Conservation (phyloP, 2,797 vertebrate species). For the Xyrichtys novacula region DNA sequence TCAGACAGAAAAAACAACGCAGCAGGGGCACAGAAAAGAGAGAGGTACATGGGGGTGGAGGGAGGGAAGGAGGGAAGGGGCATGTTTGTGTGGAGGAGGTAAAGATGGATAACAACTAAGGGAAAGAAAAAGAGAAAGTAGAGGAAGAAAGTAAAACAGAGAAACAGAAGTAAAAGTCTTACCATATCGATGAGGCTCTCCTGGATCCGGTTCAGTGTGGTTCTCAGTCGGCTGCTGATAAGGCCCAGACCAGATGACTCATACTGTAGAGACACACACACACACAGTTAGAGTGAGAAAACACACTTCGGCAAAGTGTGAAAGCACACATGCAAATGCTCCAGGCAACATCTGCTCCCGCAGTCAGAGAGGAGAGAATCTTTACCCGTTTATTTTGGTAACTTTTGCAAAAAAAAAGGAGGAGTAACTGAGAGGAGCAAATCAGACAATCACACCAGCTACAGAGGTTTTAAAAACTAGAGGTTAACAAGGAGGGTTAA, state of each 20-base stretch:
- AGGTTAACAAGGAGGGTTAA: slow-evolving; percentile 12
- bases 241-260: slow-evolving; percentile 96
- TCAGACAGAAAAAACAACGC: slow-evolving; percentile 30
- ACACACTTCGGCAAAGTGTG: slow-evolving; percentile 40
- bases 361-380: slow-evolving; percentile 28
- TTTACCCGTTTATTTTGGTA: slow-evolving; percentile 39
- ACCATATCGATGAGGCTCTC: slow-evolving; percentile 98
- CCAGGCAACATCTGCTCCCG: slow-evolving; percentile 47
- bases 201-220: slow-evolving; percentile 97
- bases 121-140: not conserved
- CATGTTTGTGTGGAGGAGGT: slow-evolving; percentile 46
- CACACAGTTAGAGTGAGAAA: slow-evolving; percentile 39
- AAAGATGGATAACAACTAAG: slow-evolving; percentile 20
- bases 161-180: slow-evolving; percentile 67
- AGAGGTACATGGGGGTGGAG: slow-evolving; percentile 13
- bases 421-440: slow-evolving; percentile 38
- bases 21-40: slow-evolving; percentile 37
- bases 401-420: slow-evolving; percentile 42
- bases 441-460: slow-evolving; percentile 45
- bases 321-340: slow-evolving; percentile 26
- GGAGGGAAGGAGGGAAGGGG: not conserved
- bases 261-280: slow-evolving; percentile 85
- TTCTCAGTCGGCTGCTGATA: slow-evolving; percentile 96
- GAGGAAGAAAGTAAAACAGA: slow-evolving; percentile 35
- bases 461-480: slow-evolving; percentile 22